phyloP scores from a whole-genome alignment of 2,888 invertebrate species.

The Acrobasis consociella region DNA sequence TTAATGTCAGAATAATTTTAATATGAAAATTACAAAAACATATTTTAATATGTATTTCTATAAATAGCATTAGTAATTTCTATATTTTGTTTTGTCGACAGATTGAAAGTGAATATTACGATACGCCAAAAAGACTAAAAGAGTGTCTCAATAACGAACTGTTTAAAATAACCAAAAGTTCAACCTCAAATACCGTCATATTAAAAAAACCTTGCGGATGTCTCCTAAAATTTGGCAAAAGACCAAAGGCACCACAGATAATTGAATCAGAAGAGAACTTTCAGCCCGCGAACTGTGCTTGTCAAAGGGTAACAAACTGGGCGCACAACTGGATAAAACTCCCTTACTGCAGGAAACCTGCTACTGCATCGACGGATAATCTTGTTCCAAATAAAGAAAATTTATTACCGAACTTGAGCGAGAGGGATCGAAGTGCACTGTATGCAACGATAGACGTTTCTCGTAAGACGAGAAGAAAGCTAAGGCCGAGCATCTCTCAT shows the following conservation, averaged over 20 bases:
- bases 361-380: conserved; percentile 46
- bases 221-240: conserved; percentile 79
- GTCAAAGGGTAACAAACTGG: conserved; percentile 85
- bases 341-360: conserved; percentile 80
- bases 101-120: conserved; percentile 85
- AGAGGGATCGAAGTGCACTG: conserved; percentile 71
- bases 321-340: conserved; percentile 84
- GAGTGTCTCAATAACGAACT: conserved; percentile 84
- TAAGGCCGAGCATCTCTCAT: conserved; percentile 42
- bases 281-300: conserved; percentile 76
- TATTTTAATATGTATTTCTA: too few relatives aligned
- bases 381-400: conserved; percentile 80
- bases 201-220: conserved; percentile 88
- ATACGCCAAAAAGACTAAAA: conserved; percentile 88
- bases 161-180: conserved; percentile 72
- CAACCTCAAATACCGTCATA: conserved; percentile 81
- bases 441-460: conserved; percentile 88
- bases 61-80: too few relatives aligned
- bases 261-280: conserved; percentile 64
- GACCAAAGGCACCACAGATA: conserved; percentile 57
- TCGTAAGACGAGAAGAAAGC: conserved; percentile 82
- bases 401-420: conserved; percentile 56
- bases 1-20: too few relatives aligned
- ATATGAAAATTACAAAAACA: too few relatives aligned
- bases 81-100: conserved; percentile 34